phyloP scores from a whole-genome alignment of 2,888 invertebrate genomes.

The Diploptera punctata region DNA sequence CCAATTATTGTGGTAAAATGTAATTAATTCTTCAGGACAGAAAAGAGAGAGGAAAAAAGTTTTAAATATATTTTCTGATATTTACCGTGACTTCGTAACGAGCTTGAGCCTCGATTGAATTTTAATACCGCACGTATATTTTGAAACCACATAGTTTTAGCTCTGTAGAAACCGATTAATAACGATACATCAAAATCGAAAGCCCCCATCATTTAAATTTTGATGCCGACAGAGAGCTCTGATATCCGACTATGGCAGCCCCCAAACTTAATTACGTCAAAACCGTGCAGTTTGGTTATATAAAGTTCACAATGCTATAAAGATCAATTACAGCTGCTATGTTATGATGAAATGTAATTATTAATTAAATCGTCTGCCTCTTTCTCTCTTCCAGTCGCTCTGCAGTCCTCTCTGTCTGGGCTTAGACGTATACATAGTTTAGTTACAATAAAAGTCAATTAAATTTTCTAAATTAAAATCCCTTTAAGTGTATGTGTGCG shows the following conservation, averaged over 20 bases:
- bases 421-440: conserved; percentile 32
- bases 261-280: conserved; percentile 35
- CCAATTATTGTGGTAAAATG: conserved; percentile 19
- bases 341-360: conserved; percentile 42
- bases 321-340: conserved; percentile 36
- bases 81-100: conserved; percentile 5
- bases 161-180: conserved; percentile 21
- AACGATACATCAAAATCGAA: conserved; percentile 14
- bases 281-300: conserved; percentile 20
- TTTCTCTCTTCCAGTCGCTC: neutral
- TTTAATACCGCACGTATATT: conserved; percentile 21
- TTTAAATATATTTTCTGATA: neutral
- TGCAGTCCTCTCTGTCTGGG: conserved; percentile 2
- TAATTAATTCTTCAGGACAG: conserved; percentile 14
- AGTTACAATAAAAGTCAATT: conserved; percentile 43
- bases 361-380: conserved; percentile 39
- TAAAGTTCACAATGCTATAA: conserved; percentile 34
- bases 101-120: neutral
- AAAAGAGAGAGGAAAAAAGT: neutral
- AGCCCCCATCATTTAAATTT: conserved; percentile 13
- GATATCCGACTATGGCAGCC: conserved; percentile 16
- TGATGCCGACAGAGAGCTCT: conserved; percentile 18
- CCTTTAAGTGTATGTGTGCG: conserved; percentile 32
- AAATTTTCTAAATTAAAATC: conserved; percentile 44
- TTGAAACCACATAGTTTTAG: conserved; percentile 21